Conservation (phyloP, 2,888 invertebrate genomes). For the Siphonodentalium dalli region DNA sequence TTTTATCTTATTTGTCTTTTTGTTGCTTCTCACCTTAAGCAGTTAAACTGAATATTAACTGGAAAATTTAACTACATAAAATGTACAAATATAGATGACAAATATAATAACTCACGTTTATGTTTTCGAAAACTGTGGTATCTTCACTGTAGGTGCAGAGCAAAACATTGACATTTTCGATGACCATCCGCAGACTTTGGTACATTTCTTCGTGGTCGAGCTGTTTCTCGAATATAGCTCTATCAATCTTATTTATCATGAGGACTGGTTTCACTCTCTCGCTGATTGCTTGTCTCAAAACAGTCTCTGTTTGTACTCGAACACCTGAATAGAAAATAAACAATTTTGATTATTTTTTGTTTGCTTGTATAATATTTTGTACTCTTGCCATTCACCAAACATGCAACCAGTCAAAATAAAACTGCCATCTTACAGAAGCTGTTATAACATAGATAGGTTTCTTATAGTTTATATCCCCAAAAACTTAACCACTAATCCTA, state of each 20-base stretch:
- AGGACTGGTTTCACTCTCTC: constrained; percentile 99
- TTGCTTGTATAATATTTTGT: no score
- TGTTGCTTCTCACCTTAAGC: neutral
- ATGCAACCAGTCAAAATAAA: no score
- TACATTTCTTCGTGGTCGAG: constrained; percentile 95
- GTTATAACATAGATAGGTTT: no score
- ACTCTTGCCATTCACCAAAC: no score
- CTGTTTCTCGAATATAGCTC: constrained; percentile 95
- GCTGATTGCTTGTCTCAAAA: constrained; percentile 98
- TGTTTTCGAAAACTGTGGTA: constrained; percentile 98
- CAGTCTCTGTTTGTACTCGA: constrained; percentile 99
- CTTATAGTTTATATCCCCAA: no score
- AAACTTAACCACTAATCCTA: no score
- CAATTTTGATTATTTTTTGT: no score
- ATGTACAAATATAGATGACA: no score
- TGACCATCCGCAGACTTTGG: constrained; percentile 98
- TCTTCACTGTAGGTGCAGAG: constrained; percentile 98
- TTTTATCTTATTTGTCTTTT: neutral
- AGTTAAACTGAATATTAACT: neutral
- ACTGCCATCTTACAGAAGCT: no score
- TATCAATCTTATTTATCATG: constrained; percentile 99
- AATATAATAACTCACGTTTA: constrained; percentile 84
- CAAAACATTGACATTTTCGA: constrained; percentile 99
- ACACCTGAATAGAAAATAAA: no score
- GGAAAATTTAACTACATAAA: no score